Evolutionary conservation across 2,888 invertebrate genomes (phyloP), one percentile per base, ranked within the genome.

Genomic region (Carcina quercana): DNA sequence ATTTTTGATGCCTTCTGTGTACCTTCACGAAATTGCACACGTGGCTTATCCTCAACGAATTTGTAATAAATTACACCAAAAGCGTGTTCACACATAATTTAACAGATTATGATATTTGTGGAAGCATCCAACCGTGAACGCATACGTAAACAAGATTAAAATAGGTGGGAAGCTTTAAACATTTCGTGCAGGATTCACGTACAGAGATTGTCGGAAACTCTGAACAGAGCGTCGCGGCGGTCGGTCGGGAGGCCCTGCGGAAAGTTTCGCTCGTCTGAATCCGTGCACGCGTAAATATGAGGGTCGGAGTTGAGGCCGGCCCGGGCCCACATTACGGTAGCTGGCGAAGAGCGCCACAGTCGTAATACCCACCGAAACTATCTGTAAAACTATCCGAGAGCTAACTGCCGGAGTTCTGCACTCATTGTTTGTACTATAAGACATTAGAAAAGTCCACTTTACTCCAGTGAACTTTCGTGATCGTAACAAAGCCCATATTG

Each of bases 41-140:
- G 37, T 40, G 45, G 40, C 42, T 53, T 46, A 48, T 45, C 48
- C 44, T 34, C n/a, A n/a, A n/a, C n/a, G n/a, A n/a, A n/a, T n/a
- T 27, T 29, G 36, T 35, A 40, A 47, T 44, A 48, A 40, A 47
- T 53, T 47, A 50, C 40, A 38, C 40, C 15, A 32, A 28, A 42
- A 37, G 36, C 57, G 48, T 57, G 53, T 42, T 42, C 34, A 31
- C 28, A 51, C 48, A 59, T 56, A 50, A 59, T 47, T 53, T 43
- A 30, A 22, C 36, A 30, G 34, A 37, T 40, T 37, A 46, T 17
- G 28, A 41, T 38, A 37, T 45, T 35, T 43, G 35, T 33, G 37
- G 33, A 32, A 34, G 40, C 35, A 25, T 34, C 11, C 24, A n/a
- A 10, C n/a, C 11, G 11, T 12, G 28, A 28, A 37, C 15, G 35